Percentiles rank a stretch among this genome's conserved stretches.
phyloP scores from a whole-genome alignment of 2,113 vertebrate genomes.

The Zonotrichia leucophrys region DNA sequence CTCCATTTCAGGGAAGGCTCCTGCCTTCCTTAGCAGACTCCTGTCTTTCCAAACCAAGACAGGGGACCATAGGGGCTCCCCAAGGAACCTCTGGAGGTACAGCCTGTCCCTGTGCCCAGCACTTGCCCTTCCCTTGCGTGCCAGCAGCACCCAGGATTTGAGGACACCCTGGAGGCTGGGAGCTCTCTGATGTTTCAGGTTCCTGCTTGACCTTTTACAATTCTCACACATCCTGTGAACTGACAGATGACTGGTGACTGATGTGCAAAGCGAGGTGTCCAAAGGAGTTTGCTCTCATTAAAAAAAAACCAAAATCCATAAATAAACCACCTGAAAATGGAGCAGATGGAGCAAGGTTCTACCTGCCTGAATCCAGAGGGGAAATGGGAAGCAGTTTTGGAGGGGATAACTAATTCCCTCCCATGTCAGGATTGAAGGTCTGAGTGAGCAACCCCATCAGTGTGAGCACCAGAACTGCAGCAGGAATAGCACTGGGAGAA shows the following conservation, averaged over 20 bases:
- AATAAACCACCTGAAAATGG: background rate
- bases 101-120: background rate
- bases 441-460: background rate
- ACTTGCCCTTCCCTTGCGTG: rapidly evolving
- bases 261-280: constrained; percentile 52
- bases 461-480: rapidly evolving
- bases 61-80: rapidly evolving
- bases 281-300: constrained; percentile 30
- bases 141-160: background rate
- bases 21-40: too few species aligned
- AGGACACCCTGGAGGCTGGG: background rate
- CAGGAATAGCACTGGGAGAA: background rate
- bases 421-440: rapidly evolving
- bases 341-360: background rate
- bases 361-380: background rate
- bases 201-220: constrained; percentile 55
- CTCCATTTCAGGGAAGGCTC: too few species aligned
- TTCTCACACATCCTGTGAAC: background rate
- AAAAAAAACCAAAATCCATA: background rate
- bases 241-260: constrained; percentile 38
- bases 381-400: background rate
- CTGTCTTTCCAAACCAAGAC: too few species aligned
- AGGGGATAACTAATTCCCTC: background rate
- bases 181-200: constrained; percentile 3
- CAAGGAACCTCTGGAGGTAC: background rate